Percentiles rank a stretch among this genome's conserved stretches.
phyloP scores from a whole-genome alignment of 2,113 vertebrate species.

The Psammodynastes pulverulentus region DNA sequence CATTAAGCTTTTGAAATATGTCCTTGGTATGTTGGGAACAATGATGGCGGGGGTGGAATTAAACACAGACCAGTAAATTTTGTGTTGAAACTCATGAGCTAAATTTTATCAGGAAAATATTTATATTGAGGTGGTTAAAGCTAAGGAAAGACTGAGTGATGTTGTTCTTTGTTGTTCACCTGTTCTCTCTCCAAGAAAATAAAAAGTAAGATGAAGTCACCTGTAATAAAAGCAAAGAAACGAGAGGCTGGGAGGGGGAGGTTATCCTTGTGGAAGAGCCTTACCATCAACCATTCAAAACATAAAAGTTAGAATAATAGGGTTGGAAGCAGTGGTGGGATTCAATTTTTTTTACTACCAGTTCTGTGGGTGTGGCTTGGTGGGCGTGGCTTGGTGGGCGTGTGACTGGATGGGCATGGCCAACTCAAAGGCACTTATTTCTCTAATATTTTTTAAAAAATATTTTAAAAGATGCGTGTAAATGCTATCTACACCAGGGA shows the following conservation, averaged over 20 bases:
- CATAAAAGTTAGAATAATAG: not conserved
- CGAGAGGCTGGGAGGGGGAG: not conserved
- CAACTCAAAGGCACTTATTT: too few species aligned
- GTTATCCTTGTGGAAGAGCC: not conserved
- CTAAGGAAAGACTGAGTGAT: constrained; percentile 32
- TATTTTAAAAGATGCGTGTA: too few species aligned
- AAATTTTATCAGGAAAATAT: constrained; percentile 13
- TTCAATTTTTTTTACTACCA: too few species aligned
- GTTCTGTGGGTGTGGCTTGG: too few species aligned
- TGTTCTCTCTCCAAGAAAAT: not conserved
- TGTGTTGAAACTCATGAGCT: constrained; percentile 44
- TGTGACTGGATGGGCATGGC: too few species aligned
- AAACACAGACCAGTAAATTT: constrained; percentile 44
- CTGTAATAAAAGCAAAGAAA: not conserved
- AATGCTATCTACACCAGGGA: too few species aligned
- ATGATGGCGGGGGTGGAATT: constrained; percentile 46
- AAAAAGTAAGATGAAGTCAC: not conserved
- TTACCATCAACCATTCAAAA: not conserved
- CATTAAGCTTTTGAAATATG: constrained; percentile 60
- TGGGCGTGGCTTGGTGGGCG: too few species aligned
- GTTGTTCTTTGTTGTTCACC: constrained; percentile 19
- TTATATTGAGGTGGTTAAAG: constrained; percentile 36
- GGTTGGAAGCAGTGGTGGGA: too few species aligned
- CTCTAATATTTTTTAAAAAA: too few species aligned
- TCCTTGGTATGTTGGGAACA: constrained; percentile 47